Conservation (phyloP, 2,888 invertebrate genomes). For the Scaptomyza tumidula region DNA sequence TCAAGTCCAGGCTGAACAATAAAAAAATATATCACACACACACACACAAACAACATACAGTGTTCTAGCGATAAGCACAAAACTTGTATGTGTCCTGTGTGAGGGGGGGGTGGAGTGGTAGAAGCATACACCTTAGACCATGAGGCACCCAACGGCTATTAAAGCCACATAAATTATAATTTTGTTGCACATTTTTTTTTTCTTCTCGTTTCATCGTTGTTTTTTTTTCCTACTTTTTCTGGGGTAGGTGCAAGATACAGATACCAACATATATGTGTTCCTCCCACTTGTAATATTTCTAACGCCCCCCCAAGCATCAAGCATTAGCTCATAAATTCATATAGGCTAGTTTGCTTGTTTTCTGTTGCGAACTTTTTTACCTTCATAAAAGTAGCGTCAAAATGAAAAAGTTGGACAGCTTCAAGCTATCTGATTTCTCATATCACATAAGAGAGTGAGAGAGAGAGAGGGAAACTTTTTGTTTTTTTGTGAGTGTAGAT, state of each 20-base stretch:
- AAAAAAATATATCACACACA: slow-evolving; percentile 24
- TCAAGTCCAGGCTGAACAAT: slow-evolving; percentile 22
- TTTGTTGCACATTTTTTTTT: slow-evolving; percentile 68
- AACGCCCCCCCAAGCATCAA: slow-evolving; percentile 39
- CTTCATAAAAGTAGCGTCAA: slow-evolving; percentile 44
- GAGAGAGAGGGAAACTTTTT: neutral
- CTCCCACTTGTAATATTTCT: slow-evolving; percentile 4
- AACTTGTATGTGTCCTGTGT: slow-evolving; percentile 8
- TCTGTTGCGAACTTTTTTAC: slow-evolving; percentile 34
- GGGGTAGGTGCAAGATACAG: slow-evolving; percentile 9
- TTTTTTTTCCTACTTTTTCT: neutral
- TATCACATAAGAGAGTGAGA: neutral
- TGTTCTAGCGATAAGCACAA: slow-evolving; percentile 55
- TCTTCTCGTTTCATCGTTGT: neutral
- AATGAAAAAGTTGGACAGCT: slow-evolving; percentile 70
- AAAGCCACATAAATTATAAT: slow-evolving; percentile 81
- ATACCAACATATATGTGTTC: neutral
- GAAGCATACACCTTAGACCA: slow-evolving; percentile 43
- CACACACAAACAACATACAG: slow-evolving; percentile 31
- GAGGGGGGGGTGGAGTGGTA: neutral
- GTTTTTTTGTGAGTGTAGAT: neutral
- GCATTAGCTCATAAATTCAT: slow-evolving; percentile 69
- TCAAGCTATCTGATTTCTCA: slow-evolving; percentile 29
- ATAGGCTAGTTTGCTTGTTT: slow-evolving; percentile 66
- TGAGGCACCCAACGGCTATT: slow-evolving; percentile 67